phyloP scores from a whole-genome alignment of 2,113 vertebrate genomes.

The rabbit (Oryctolagus cuniculus) region mOryCun1.1 NC_091435.1:138423001-138423500 shows the following conservation, averaged over 20 bases:
- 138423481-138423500: slow-evolving; percentile 63
- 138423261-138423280: slow-evolving; percentile 48
- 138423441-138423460: slow-evolving; percentile 70
- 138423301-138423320: slow-evolving; percentile 21
- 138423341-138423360: slow-evolving; percentile 63
- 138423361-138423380: slow-evolving; percentile 59
- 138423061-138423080: not conserved
- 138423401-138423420: slow-evolving; percentile 62
- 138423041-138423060: not conserved
- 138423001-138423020: not conserved
- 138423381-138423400: slow-evolving; percentile 66
- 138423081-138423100: not conserved
- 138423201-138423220: not conserved
- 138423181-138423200: slow-evolving; percentile 24
- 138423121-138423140: not conserved
- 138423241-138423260: slow-evolving; percentile 35
- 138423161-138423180: not conserved
- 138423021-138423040: not conserved
- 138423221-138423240: slow-evolving; percentile 18
- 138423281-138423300: not conserved
- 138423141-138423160: not conserved
- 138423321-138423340: slow-evolving; percentile 67
- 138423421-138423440: slow-evolving; percentile 43
- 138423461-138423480: slow-evolving; percentile 73
- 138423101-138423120: slow-evolving; percentile 23